These are phyloP conservation scores for Piaya cayana DNA, from an alignment of 2,113 vertebrate genomes.

Conservation along the genomic window DNA sequence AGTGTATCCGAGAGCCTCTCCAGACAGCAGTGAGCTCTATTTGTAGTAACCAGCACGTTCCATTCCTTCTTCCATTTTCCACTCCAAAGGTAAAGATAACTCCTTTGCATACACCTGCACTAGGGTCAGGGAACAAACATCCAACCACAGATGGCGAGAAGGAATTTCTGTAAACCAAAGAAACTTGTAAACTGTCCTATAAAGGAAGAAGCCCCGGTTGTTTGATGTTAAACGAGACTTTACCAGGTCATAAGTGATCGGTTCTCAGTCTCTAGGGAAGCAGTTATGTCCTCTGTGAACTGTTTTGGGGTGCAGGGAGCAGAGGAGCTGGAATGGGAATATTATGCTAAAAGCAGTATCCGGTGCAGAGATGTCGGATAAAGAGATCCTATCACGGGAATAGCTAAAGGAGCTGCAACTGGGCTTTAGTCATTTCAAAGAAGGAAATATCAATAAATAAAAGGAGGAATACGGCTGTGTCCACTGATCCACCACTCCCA, in stretches of 20 bases:
- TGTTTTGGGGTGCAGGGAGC: background rate
- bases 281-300: background rate
- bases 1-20: background rate
- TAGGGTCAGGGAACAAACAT: background rate
- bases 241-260: background rate
- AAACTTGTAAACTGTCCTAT: background rate
- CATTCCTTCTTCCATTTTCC: background rate
- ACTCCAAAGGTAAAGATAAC: background rate
- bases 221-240: background rate
- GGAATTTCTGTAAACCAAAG: background rate
- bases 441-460: background rate
- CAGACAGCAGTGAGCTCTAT: background rate
- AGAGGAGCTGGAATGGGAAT: background rate
- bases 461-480: background rate
- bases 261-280: background rate
- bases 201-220: background rate
- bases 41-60: background rate
- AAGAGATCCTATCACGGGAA: background rate
- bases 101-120: background rate
- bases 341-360: background rate
- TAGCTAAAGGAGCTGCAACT: background rate
- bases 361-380: background rate
- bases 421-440: background rate
- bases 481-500: background rate
- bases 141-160: accelerated